Evolutionary conservation across 2,113 vertebrate genomes (phyloP).

Genomic region (Perca schrenkii): DNA sequence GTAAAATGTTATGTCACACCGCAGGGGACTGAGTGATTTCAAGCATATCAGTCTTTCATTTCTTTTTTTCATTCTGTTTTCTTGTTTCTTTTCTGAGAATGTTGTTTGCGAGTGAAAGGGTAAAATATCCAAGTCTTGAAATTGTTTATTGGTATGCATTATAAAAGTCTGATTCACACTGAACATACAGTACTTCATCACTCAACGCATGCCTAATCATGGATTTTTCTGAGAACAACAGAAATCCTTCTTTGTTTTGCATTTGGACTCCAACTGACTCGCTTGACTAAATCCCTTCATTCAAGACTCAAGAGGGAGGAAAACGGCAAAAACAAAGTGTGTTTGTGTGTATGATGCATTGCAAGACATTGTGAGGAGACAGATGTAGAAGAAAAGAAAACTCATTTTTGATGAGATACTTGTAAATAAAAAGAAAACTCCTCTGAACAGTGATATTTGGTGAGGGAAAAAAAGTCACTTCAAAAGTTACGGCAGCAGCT

Average conservation of each 20-base stretch:
- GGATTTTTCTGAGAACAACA: not conserved
- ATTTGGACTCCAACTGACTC: constrained; percentile 1
- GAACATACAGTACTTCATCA: not conserved
- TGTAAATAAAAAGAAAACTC: not conserved
- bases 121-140: not conserved
- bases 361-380: not conserved
- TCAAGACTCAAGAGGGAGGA: not conserved
- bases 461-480: constrained; percentile 2
- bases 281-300: not conserved
- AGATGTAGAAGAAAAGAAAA: not conserved
- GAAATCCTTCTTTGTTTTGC: not conserved
- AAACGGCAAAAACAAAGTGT: not conserved
- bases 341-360: not conserved
- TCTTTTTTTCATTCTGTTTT: not conserved
- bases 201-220: not conserved
- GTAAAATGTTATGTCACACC: not conserved
- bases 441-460: not conserved
- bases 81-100: not conserved
- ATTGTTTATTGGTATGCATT: not conserved
- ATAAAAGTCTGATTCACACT: not conserved
- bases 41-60: not conserved
- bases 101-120: not conserved
- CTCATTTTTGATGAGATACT: not conserved
- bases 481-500: constrained; percentile 5
- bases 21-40: constrained; percentile 14